Evolutionary conservation across 2,113 vertebrate species (phyloP).

Genomic region (Phrynosoma blainvillii): DNA sequence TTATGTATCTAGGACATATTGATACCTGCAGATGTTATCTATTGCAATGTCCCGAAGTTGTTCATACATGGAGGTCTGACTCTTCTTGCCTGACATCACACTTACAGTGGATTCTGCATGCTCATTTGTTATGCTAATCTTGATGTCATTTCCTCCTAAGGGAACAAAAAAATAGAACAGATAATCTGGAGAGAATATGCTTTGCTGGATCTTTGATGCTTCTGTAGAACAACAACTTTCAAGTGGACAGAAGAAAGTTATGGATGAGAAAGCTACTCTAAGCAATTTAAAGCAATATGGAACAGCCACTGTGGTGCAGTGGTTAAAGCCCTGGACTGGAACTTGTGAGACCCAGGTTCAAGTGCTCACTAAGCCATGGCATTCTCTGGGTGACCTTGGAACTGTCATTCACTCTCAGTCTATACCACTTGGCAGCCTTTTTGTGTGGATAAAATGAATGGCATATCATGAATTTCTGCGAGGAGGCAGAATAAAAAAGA

Average conservation of each 20-base stretch:
- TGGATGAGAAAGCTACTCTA: not conserved
- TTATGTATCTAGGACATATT: not conserved
- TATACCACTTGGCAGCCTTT: not conserved
- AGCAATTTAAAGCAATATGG: not conserved
- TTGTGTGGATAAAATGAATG: not conserved
- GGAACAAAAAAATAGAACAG: constrained; percentile 25
- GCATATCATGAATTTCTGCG: not conserved
- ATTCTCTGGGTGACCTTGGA: too few species aligned
- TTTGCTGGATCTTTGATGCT: not conserved
- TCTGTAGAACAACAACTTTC: not conserved
- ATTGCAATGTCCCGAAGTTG: constrained; percentile 96
- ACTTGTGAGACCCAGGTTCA: not conserved
- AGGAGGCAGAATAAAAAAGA: not conserved
- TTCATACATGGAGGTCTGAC: constrained; percentile 95
- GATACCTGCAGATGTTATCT: constrained; percentile 95
- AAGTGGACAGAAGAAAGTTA: not conserved
- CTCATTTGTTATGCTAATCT: constrained; percentile 93
- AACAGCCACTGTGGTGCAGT: not conserved
- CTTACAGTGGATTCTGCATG: constrained; percentile 89
- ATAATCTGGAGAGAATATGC: not conserved
- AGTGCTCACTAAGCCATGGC: not conserved
- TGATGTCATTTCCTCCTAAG: constrained; percentile 88
- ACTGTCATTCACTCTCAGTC: not conserved
- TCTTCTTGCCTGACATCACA: constrained; percentile 85
- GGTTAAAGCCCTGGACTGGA: not conserved